A percentile compares a stretch with the other conserved stretches of the same genome.
Conservation (phyloP, 2,888 invertebrate species). For the Slavum lentiscoides region DNA sequence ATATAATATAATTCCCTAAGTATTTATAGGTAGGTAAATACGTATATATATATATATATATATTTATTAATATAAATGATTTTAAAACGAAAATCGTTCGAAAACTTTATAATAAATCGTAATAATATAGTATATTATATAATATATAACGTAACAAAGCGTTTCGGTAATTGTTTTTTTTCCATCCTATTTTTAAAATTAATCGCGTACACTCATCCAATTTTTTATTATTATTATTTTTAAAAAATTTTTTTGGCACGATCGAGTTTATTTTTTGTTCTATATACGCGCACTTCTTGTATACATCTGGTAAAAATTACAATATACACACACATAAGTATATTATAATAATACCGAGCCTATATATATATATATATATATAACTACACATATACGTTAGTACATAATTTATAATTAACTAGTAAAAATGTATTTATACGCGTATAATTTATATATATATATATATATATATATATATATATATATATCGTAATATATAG, state of each 20-base stretch:
- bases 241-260: constrained; percentile 47
- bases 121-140: too few species aligned
- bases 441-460: not conserved
- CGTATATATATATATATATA: too few species aligned
- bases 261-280: not conserved
- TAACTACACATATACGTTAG: not conserved
- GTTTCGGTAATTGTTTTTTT: not conserved
- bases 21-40: too few species aligned
- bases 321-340: not conserved
- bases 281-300: not conserved
- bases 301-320: not conserved
- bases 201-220: not conserved
- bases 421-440: not conserved
- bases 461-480: too few species aligned
- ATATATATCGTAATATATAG: not conserved
- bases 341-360: not conserved
- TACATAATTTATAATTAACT: not conserved
- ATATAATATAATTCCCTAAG: too few species aligned
- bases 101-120: too few species aligned
- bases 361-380: not conserved
- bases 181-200: not conserved
- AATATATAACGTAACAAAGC: constrained; percentile 9
- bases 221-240: not conserved
- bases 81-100: too few species aligned
- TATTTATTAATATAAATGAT: too few species aligned